Percentiles rank a stretch among this genome's conserved stretches.
These are phyloP conservation scores for Idris sp. DNA, from an alignment of 1,140 invertebrate genomes.

Conservation along the genomic window DNA sequence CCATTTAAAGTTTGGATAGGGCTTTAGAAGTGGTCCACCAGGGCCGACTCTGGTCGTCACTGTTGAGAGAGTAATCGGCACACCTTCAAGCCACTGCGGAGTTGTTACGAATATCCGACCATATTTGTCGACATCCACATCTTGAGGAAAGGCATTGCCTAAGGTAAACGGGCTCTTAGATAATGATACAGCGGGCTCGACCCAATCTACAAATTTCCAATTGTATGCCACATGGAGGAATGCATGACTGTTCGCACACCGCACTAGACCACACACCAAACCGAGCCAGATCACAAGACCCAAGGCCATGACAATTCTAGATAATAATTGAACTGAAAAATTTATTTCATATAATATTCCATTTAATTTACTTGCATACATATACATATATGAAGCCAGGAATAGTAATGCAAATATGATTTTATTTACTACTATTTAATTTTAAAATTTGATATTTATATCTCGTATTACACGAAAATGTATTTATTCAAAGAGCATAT, in stretches of 20 bases:
- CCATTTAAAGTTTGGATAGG: constrained; percentile 76
- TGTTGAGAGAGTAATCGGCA: constrained; percentile 74
- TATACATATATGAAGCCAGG: too few relatives aligned
- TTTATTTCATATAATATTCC: background rate
- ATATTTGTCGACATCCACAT: constrained; percentile 72
- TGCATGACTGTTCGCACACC: constrained; percentile 21
- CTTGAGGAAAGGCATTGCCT: constrained; percentile 74
- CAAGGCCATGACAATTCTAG: constrained; percentile 35
- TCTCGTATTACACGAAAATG: too few relatives aligned
- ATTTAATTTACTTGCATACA: too few relatives aligned
- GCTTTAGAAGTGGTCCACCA: constrained; percentile 71
- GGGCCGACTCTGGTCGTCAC: constrained; percentile 65
- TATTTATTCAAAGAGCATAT: too few relatives aligned
- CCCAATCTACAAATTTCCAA: constrained; percentile 75
- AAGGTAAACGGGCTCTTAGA: constrained; percentile 69
- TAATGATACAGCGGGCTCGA: constrained; percentile 66
- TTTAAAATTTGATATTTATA: too few relatives aligned
- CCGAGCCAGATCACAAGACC: constrained; percentile 41
- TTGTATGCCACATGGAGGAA: constrained; percentile 66
- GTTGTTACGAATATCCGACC: constrained; percentile 76
- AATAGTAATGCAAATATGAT: too few relatives aligned
- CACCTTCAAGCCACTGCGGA: constrained; percentile 75
- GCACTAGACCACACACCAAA: constrained; percentile 31
- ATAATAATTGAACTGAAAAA: constrained; percentile 18
- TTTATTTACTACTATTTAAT: too few relatives aligned